Evolutionary conservation across 2,888 invertebrate genomes (phyloP).

Genomic region (Cactoblastis cactorum): DNA sequence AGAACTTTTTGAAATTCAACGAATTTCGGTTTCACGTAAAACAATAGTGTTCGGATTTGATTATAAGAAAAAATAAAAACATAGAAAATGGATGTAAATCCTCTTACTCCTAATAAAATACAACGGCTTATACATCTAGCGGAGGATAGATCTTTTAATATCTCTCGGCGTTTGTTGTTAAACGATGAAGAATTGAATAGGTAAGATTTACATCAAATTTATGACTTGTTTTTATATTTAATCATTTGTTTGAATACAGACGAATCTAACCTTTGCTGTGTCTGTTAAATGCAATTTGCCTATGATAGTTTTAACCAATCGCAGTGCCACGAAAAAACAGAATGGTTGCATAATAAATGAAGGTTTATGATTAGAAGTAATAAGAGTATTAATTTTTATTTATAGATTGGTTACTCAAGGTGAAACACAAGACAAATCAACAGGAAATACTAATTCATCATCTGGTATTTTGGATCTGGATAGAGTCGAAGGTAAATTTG

Average conservation of each 20-base stretch:
- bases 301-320: not conserved
- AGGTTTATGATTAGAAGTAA: too few relatives aligned
- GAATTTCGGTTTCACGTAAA: not conserved
- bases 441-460: constrained; percentile 48
- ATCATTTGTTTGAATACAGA: not conserved
- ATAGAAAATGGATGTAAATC: constrained; percentile 52
- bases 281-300: too few relatives aligned
- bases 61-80: not conserved
- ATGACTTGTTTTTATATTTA: constrained; percentile 3
- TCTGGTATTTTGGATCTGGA: constrained; percentile 68
- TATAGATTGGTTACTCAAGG: constrained; percentile 25
- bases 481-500: constrained; percentile 51
- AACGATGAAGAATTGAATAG: constrained; percentile 42
- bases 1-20: constrained; percentile 5
- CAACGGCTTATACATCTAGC: constrained; percentile 60
- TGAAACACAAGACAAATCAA: constrained; percentile 31
- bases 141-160: constrained; percentile 56
- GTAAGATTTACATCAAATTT: too few relatives aligned
- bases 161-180: constrained; percentile 33
- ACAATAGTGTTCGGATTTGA: too few relatives aligned
- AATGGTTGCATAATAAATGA: not conserved
- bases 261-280: too few relatives aligned
- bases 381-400: not conserved
- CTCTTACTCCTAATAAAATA: constrained; percentile 65
- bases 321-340: not conserved